Base-by-base conservation (phyloP, 2,113 vertebrate genomes). In the Zapornia atra region DNA sequence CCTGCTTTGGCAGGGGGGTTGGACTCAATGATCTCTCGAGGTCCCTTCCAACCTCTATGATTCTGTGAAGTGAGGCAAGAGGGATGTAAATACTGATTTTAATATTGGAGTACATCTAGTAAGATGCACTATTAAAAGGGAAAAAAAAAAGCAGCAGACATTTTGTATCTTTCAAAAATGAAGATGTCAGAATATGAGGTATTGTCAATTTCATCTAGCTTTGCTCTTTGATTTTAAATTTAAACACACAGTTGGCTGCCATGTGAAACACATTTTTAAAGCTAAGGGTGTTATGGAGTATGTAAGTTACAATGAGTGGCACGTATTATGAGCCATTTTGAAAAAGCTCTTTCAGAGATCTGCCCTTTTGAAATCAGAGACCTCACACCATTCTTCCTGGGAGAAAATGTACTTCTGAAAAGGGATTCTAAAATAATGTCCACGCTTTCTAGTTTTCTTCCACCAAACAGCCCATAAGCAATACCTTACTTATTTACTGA, bases 91-190 rank as follows among this genome's bases (percentile, higher is more conserved):
- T 56, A 73, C 5, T 42, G 36, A 60, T 36, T 89, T 66, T 63
- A 78, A 46, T 20, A 63, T 29, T 70, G 46, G 50, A 83, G 34
- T 69, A 53, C 44, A 73, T 33, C 69, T 38, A 13, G 6, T 54
- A 66, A 60, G 33, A 48, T 21, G 34, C 44, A 61, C 8, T 50
- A 59, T 21, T 29, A 82, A 36, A 71, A 44, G 15, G 46, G 20
- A 19, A 11, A 3, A 22, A 36, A 79, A 75, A n/a, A 6, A 8
- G 1, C 1, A 5, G 9, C 11, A 6, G 10, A 4, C 20, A 15
- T 66, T 48, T 57, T 69, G 3, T 22, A 34, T 57, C 17, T 65
- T 77, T 65, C 26, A 61, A 85, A 92, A 64, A 59, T 13, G 1
- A 86, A 88, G 31, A 42, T 29, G 9, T 12, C 76, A 8, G 20